Conservation (phyloP, 1,140 invertebrate genomes). For the Hesperophylax magnus region DNA sequence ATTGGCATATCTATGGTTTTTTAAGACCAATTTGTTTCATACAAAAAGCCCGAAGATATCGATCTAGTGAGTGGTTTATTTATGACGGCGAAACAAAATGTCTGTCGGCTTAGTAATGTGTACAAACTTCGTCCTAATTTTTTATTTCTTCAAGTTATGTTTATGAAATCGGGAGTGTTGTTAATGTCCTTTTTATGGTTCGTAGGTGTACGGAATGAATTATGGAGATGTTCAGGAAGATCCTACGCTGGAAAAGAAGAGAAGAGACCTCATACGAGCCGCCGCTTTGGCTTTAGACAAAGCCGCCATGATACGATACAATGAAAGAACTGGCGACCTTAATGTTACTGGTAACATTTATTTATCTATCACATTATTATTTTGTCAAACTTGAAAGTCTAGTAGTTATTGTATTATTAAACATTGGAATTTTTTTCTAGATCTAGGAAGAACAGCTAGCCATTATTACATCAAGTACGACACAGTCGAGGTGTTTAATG, state of each 20-base stretch:
- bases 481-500: conserved; percentile 94
- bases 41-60: no score
- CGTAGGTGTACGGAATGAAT: conserved; percentile 83
- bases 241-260: conserved; percentile 79
- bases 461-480: conserved; percentile 99
- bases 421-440: conserved; percentile 64
- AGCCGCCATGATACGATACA: conserved; percentile 95
- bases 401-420: not conserved
- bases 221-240: conserved; percentile 83
- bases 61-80: no score
- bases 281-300: conserved; percentile 91
- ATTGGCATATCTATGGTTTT: no score
- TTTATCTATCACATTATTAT: conserved; percentile 29
- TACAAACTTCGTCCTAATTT: no score
- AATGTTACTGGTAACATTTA: conserved; percentile 77
- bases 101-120: no score
- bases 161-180: no score
- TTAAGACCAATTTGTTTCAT: no score
- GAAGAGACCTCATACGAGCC: conserved; percentile 82
- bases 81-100: no score
- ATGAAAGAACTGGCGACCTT: conserved; percentile 86
- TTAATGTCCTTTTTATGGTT: no score
- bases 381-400: not conserved
- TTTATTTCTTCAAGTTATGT: no score
- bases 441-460: conserved; percentile 95